Evolutionary conservation across 2,888 invertebrate species (phyloP).

Genomic region (Sphaeridia pumilis): DNA sequence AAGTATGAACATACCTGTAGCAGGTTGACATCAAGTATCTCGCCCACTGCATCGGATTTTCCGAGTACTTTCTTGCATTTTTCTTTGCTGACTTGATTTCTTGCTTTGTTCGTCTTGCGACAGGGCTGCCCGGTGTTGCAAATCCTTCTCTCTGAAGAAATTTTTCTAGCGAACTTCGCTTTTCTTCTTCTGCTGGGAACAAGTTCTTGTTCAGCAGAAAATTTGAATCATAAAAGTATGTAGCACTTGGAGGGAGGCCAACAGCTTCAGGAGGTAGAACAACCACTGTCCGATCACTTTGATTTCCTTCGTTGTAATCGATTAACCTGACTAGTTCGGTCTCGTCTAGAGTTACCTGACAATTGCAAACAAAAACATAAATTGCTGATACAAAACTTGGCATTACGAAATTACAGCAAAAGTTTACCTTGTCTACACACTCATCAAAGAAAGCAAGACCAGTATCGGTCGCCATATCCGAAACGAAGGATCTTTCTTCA

Average conservation of each 20-base stretch:
- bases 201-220: conserved; percentile 30
- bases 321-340: conserved; percentile 51
- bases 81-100: conserved; percentile 87
- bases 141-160: conserved; percentile 24
- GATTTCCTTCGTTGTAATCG: conserved; percentile 61
- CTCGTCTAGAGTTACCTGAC: conserved; percentile 44
- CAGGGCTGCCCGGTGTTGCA: conserved; percentile 63
- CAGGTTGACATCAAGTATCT: conserved; percentile 77
- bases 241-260: conserved; percentile 39
- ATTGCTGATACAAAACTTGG: background rate
- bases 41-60: conserved; percentile 80
- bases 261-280: conserved; percentile 80
- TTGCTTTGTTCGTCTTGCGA: conserved; percentile 86
- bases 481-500: conserved; percentile 95
- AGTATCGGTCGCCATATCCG: conserved; percentile 73
- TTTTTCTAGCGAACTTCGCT: conserved; percentile 26
- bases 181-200: conserved; percentile 27
- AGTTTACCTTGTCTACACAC: conserved; percentile 67
- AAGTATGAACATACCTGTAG: conserved; percentile 51
- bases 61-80: conserved; percentile 52
- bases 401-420: background rate
- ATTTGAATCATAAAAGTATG: conserved; percentile 38
- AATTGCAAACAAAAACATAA: background rate
- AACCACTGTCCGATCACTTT: conserved; percentile 83
- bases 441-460: conserved; percentile 95